Base-by-base conservation (phyloP, 1,140 invertebrate genomes). In the Euwallacea fornicatus region DNA sequence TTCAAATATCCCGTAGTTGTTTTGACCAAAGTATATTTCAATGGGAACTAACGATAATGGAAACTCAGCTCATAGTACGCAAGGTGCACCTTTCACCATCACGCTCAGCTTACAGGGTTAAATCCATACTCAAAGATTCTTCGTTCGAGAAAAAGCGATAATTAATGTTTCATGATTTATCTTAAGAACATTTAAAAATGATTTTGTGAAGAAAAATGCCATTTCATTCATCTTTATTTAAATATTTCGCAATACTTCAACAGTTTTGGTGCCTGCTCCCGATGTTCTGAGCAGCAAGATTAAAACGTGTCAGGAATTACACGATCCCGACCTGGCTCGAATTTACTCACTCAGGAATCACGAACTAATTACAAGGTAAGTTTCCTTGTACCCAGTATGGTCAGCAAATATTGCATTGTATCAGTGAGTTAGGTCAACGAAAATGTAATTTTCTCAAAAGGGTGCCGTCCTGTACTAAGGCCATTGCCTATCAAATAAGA, bases 401-500 rank as follows among this genome's bases (percentile, higher is more conserved):
- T 58, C 16, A 13, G 16, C 6, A 11, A 33, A 33, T 33, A 33
- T 33, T 33, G 21, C 21, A 33, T 33, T 33, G 1, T 2, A 4
- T 33, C 21, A 33, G 21, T 33, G 21, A 33, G 21, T 33, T 33
- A 33, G 21, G 21, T 33, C 21, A 33, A 33, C 21, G 4, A 33
- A 33, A 33, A 33, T 33, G 21, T 33, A 1, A 33, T 16, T 6
- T 66, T 69, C 63, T 60, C 10, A 33, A 33, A 33, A 71, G 69
- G 42, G 63, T 58, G n/a, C 8, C 62, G 9, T 58, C 53, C 42
- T 66, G 62, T 13, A 65, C 50, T 43, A 66, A 66, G 21, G 62
- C 54, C 13, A 74, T 78, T 50, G 46, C 54, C 16, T 98, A 97
- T 78, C 88, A 87, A 73, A 88, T 98, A 44, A 83, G 88, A 50